Evolutionary conservation across 2,888 invertebrate species (phyloP), one percentile per base, ranked within the genome.

Genomic region (Phengaris arion): DNA sequence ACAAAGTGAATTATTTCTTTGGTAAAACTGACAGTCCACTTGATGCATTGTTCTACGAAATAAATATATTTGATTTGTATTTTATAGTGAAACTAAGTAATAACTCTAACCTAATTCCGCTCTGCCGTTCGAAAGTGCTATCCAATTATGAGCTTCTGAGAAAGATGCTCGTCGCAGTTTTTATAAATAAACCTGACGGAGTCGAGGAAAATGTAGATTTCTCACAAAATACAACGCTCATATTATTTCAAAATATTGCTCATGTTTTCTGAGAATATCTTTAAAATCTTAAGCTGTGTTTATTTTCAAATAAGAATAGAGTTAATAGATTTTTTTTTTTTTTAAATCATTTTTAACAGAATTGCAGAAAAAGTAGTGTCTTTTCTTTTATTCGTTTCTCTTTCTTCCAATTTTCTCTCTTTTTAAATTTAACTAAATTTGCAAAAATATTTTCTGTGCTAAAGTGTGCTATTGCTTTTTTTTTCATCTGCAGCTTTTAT

Each of bases 111-210:
- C 35, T 64, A 64, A 64, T 64, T 64, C 45, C 64, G 6, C 12
- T 64, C 12, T 45, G 45, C 64, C 12, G 45, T 64, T 6, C 22
- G 59, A 64, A 64, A 64, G 64, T 64, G 64, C 64, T 45, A 64
- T 64, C 64, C 64, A 64, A 64, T 64, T 64, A 64, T 64, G 64
- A 64, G 64, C 64, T 64, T 64, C 64, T 64, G 12, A 64, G 64
- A 64, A 64, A 64, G 64, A 64, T 45, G 64, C 35, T 64, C 64
- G 64, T 45, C 45, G 64, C 64, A 64, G 35, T 64, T 64, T 64
- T 64, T 64, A 64, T 64, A 64, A 64, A 64, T 64, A 64, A 64
- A 64, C 64, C 64, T 45, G 64, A 64, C 64, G 10, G 64, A 45
- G 12, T 45, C 64, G 64, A 45, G 45, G 35, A 64, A 64, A 64